These are phyloP conservation scores for Ornithorhynchus anatinus DNA, from an alignment of 2,113 vertebrate species.

Conservation along the genomic window DNA sequence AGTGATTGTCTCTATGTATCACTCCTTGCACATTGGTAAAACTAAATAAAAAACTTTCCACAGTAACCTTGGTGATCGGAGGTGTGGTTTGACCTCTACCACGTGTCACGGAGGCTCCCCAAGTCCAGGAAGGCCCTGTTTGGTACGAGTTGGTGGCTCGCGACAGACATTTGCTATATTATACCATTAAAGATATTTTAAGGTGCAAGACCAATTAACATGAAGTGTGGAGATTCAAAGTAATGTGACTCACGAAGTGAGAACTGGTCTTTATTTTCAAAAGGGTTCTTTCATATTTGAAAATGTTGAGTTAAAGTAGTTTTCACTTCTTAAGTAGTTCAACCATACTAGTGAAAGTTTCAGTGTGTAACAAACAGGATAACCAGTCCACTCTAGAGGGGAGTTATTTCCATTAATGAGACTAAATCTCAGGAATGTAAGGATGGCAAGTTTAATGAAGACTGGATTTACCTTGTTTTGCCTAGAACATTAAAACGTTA, in stretches of 20 bases:
- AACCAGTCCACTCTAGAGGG: background rate
- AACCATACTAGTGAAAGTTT: background rate
- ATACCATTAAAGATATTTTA: background rate
- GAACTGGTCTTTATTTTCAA: background rate
- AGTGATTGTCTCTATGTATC: no score
- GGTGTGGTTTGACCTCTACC: no score
- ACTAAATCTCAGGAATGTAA: background rate
- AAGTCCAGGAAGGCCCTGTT: no score
- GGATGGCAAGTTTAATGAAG: background rate
- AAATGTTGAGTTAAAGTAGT: background rate
- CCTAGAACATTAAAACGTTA: no score
- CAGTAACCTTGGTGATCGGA: no score
- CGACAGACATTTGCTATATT: no score
- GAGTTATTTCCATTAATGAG: background rate
- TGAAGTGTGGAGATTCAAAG: background rate
- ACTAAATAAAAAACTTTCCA: no score
- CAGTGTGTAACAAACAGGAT: background rate
- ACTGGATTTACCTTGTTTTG: no score
- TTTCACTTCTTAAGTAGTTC: background rate
- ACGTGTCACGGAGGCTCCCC: no score
- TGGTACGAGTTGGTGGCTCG: no score
- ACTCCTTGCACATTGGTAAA: no score
- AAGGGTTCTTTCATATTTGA: background rate
- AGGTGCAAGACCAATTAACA: background rate
- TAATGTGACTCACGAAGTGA: background rate